These are phyloP conservation scores for Rhizoglyphus robini DNA, from an alignment of 1,140 invertebrate species.

Conservation along the genomic window DNA sequence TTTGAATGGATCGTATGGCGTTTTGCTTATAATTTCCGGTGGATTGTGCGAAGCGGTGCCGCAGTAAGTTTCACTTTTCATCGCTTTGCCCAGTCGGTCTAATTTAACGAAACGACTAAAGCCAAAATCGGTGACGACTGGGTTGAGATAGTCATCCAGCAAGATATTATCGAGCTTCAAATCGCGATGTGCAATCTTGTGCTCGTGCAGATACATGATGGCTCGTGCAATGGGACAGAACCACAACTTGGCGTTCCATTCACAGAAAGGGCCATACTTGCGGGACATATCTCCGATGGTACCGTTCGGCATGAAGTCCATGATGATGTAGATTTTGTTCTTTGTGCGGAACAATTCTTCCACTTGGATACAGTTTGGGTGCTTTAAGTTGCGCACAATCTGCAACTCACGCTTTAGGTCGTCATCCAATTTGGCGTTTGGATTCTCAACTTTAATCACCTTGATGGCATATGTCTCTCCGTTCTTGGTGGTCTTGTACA, in stretches of 20 bases:
- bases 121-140: slow-evolving; percentile 23
- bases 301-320: slow-evolving; percentile 21
- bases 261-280: slow-evolving; percentile 10
- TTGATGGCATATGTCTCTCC: slow-evolving; percentile 18
- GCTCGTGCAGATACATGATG: slow-evolving; percentile 19
- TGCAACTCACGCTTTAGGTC: slow-evolving; percentile 21
- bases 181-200: slow-evolving; percentile 23
- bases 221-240: slow-evolving; percentile 18
- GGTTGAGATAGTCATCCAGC: slow-evolving; percentile 16
- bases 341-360: slow-evolving; percentile 23
- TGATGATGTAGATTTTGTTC: slow-evolving; percentile 22
- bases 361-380: slow-evolving; percentile 22
- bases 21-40: slow-evolving; percentile 27
- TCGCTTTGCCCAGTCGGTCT: background rate
- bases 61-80: slow-evolving; percentile 25
- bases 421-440: slow-evolving; percentile 15
- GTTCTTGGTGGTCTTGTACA: background rate
- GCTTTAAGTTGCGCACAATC: slow-evolving; percentile 18
- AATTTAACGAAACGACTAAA: slow-evolving; percentile 21
- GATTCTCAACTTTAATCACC: slow-evolving; percentile 19
- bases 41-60: slow-evolving; percentile 29
- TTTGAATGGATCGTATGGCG: slow-evolving; percentile 21
- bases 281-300: background rate
- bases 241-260: slow-evolving; percentile 17
- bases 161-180: slow-evolving; percentile 23